Evolutionary conservation across 2,888 invertebrate species (phyloP).

Genomic region (Suillia variegata): DNA sequence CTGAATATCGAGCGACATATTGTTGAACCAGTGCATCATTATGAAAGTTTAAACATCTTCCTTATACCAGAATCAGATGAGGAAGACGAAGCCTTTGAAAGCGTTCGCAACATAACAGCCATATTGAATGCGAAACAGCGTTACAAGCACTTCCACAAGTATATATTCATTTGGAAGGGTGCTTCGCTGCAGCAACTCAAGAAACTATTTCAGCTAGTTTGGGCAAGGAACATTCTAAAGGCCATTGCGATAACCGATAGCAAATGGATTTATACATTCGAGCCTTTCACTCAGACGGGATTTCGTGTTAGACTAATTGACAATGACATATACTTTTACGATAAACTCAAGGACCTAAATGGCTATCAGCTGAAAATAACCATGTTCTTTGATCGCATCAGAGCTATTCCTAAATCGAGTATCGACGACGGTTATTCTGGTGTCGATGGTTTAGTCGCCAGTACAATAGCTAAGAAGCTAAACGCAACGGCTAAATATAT

Average conservation of each 20-base stretch:
- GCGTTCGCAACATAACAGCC: conserved; percentile 31
- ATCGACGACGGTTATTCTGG: conserved; percentile 33
- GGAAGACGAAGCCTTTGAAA: conserved; percentile 18
- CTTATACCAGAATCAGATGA: conserved; percentile 30
- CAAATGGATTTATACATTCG: conserved; percentile 38
- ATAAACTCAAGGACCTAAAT: conserved; percentile 45
- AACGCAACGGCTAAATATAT: conserved; percentile 49
- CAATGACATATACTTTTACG: conserved; percentile 29
- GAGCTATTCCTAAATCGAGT: conserved; percentile 38
- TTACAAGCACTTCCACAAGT: conserved; percentile 45
- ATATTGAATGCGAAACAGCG: conserved; percentile 43
- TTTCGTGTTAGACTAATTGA: conserved; percentile 28
- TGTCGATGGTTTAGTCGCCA: conserved; percentile 40
- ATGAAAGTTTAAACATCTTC: conserved; percentile 42
- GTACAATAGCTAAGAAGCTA: conserved; percentile 36
- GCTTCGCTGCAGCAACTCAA: conserved; percentile 30
- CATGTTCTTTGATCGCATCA: conserved; percentile 45
- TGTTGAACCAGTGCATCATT: conserved; percentile 38
- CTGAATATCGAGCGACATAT: conserved; percentile 33
- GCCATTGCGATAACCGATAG: conserved; percentile 37
- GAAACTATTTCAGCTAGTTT: conserved; percentile 38
- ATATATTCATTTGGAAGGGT: conserved; percentile 45
- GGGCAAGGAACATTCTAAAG: conserved; percentile 43
- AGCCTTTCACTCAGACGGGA: conserved; percentile 44
- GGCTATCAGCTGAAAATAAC: conserved; percentile 42